Evolutionary conservation across 2,113 vertebrate genomes (phyloP), one percentile per base, ranked within the genome.

Genomic region (Ameiurus melas): DNA sequence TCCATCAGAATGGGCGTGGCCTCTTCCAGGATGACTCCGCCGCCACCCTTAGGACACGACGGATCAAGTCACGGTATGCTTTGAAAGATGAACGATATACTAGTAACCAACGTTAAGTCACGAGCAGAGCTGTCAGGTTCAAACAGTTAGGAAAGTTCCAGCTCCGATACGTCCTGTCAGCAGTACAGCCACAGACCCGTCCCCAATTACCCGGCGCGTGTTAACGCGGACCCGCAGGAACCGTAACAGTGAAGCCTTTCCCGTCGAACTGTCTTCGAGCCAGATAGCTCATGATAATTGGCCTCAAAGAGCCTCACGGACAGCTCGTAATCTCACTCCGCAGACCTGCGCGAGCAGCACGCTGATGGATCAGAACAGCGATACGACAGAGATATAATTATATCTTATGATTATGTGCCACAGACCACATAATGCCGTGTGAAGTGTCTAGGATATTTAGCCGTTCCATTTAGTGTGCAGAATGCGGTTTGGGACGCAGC

Each of bases 211-310:
- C 27, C 9, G 77, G 25, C n/a, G 14, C n/a, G 6, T 10, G 79
- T 36, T 81, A 33, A 33, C 30, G 4, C 25, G 51, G 25, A 79
- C 77, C 25, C 25, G 43, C 22, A 27, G 75, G 43, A 47, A 25
- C 25, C 39, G 2, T 53, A 79, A 30, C 47, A n/a, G 27, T 0
- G 77, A 30, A 55, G 51, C 25, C 5, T 2, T 55, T 79, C 30
- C 77, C n/a, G 12, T 81, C 58, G 33, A 22, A 36, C 30, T 14
- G 79, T 81, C 53, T 33, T 33, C 13, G 17, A 58, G 53, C 3
- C 79, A 36, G n/a, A 81, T 36, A 22, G 53, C 53, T 81, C 51
- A 33, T 57, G 79, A 81, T 80, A 30, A 80, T 57, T 80, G 51
- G 51, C 78, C 78, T 80, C 27, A 9, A 80, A 57, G 78, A 80